Base-by-base conservation (phyloP, 2,888 invertebrate genomes). In the Nemurella pictetii region DNA sequence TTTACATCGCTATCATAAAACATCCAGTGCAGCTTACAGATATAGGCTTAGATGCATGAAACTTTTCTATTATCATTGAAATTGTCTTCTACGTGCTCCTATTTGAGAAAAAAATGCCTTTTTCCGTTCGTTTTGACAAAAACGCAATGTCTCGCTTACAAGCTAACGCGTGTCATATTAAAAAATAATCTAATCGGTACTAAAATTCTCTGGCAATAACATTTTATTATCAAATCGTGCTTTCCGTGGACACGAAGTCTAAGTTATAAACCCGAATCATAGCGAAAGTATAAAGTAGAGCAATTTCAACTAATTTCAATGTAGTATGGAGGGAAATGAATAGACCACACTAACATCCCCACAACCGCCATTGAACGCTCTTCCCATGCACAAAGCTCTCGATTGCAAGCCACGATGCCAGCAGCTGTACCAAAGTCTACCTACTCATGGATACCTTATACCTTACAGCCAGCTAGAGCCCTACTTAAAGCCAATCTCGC, bases 311-410 rank as follows among this genome's bases (percentile, higher is more conserved):
- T 55, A 55, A 55, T 55, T 55, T 55, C 12, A 55, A 55, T 55
- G 55, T 55, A 55, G n/a, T 32, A 32, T 32, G 32, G 32, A 55
- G 55, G 78, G 78, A 28, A n/a, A 29, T 80, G 80, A 80, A 80
- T 80, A 80, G 80, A 80, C 80, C 78, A 55, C 55, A 30, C 78
- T 80, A 80, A 80, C 80, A 80, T 80, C 80, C 80, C 80, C 80
- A 35, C 80, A 80, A 80, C 80, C 80, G 35, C 80, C 80, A 29
- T 3, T 75, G 75, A 75, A 75, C 26, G 75, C 55, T 78, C 78
- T 25, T 12, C n/a, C 78, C 29, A 26, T 28, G 28, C 27, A 78
- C 78, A 78, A 29, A 78, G 29, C 27, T n/a, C 78, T 5, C 1
- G n/a, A 29, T 15, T 55, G 55, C 55, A 55, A 20, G 5, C 35